Evolutionary conservation across 1,140 invertebrate genomes (phyloP), one percentile per base, ranked within the genome.

Genomic region (Chelonus insularis): DNA sequence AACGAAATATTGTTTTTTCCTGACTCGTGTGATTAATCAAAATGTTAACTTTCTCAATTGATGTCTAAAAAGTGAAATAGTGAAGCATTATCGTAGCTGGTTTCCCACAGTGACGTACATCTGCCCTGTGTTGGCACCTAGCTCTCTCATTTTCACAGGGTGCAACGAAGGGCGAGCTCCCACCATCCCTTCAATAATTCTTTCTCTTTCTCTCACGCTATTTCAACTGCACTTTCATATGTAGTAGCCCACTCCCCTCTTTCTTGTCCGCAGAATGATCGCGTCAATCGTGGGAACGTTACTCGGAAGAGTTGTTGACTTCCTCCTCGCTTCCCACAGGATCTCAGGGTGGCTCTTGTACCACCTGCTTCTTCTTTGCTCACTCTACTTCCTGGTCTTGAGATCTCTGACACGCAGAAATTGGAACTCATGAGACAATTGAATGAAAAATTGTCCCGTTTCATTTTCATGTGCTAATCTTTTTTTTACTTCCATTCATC

Each of bases 271-370:
- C 18, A 43, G 8, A 9, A 16, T 43, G 41, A 16, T 9, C 21
- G 20, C 60, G 60, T 63, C 70, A 79, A 79, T 80, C 79, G 79
- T 81, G 79, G 79, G 79, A 81, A 81, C 76, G 68, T 64, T 63
- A 73, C 70, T 76, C 72, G 77, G 74, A 79, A 80, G 79, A 80
- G 78, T 81, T 77, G 72, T 81, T 81, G 79, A 81, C 79, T 81
- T 81, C 79, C 78, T 76, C 71, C 72, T 73, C 71, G 72, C 77
- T 80, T 81, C 78, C 76, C 79, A 81, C 76, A 81, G 78, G 74
- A 79, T 71, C 68, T 71, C 67, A 66, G 60, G 25, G 29, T 50
- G 25, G 25, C 25, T 29, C 25, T 29, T 29, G 25, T 7, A 29
- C 3, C 25, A 29, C 25, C 25, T 29, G 25, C 43, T 20, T 12